phyloP scores from a whole-genome alignment of 2,888 invertebrate genomes.

The Drosophila vallismaia region DNA sequence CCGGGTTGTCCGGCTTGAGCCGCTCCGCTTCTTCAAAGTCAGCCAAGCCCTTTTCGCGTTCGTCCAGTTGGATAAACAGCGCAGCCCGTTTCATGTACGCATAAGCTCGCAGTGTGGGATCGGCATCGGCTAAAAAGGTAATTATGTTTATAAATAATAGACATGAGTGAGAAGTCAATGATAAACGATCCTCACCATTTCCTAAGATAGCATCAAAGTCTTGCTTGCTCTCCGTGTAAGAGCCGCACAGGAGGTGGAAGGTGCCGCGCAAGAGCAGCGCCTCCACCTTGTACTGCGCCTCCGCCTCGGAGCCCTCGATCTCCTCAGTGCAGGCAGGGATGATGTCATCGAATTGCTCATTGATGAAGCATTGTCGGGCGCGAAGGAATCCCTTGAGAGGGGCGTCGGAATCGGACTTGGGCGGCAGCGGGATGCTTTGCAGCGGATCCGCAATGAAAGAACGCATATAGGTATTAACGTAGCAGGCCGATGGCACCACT shows the following conservation, averaged over 20 bases:
- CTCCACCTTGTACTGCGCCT: conserved; percentile 87
- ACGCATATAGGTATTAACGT: conserved; percentile 93
- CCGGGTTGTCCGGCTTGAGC: conserved; percentile 91
- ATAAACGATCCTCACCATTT: conserved; percentile 82
- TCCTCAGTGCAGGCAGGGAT: conserved; percentile 92
- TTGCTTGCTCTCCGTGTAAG: conserved; percentile 88
- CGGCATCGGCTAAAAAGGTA: conserved; percentile 83
- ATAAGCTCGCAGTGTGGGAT: conserved; percentile 89
- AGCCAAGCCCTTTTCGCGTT: conserved; percentile 89
- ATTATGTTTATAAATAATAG: neutral
- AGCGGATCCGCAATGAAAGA: conserved; percentile 95
- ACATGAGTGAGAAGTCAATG: neutral
- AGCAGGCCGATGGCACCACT: conserved; percentile 92
- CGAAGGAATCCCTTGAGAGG: conserved; percentile 87
- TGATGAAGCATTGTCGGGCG: conserved; percentile 89
- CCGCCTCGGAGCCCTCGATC: conserved; percentile 86
- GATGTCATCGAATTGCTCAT: conserved; percentile 90
- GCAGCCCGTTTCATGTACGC: conserved; percentile 95
- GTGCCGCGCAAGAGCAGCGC: conserved; percentile 93
- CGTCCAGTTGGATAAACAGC: conserved; percentile 91
- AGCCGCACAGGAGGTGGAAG: conserved; percentile 91
- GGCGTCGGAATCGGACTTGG: conserved; percentile 49
- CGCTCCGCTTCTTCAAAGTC: conserved; percentile 92
- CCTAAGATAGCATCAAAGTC: conserved; percentile 90
- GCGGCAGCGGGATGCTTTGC: conserved; percentile 84